Conservation (phyloP, 2,888 invertebrate genomes). For the Erebia ligea region DNA sequence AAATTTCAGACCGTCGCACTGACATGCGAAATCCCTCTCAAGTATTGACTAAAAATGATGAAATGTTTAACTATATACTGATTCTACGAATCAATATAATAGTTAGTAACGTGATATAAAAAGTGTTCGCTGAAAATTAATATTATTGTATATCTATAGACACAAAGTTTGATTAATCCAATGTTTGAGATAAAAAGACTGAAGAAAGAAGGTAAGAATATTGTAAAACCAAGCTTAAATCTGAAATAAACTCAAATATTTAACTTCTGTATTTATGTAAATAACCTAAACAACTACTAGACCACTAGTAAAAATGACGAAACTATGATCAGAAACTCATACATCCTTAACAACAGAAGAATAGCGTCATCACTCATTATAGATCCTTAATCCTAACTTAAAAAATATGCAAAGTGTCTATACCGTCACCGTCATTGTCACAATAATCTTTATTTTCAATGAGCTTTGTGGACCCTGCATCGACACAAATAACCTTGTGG, state of each 20-base stretch:
- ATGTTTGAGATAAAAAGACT: too few species aligned
- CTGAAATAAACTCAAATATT: too few species aligned
- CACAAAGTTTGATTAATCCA: too few species aligned
- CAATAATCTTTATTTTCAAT: slow-evolving; percentile 17
- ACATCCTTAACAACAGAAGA: not conserved
- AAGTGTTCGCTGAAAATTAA: too few species aligned
- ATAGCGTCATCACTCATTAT: not conserved
- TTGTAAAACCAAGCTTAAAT: too few species aligned
- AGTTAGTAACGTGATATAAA: too few species aligned
- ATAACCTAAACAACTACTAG: not conserved
- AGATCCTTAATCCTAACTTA: not conserved
- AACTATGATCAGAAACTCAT: not conserved
- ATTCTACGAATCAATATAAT: not conserved
- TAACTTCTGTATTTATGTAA: not conserved
- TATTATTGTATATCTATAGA: too few species aligned
- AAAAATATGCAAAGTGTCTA: slow-evolving; percentile 13
- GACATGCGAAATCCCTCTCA: not conserved
- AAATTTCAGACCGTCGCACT: slow-evolving; percentile 7
- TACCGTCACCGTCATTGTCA: slow-evolving; percentile 21
- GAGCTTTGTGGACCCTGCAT: slow-evolving; percentile 16
- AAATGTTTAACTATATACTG: not conserved
- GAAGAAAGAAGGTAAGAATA: too few species aligned
- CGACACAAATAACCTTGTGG: slow-evolving; percentile 25
- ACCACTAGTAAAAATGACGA: not conserved
- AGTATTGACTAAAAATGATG: not conserved